Base-by-base conservation (phyloP, 2,888 invertebrate genomes). In the Hoplodrina ambigua region DNA sequence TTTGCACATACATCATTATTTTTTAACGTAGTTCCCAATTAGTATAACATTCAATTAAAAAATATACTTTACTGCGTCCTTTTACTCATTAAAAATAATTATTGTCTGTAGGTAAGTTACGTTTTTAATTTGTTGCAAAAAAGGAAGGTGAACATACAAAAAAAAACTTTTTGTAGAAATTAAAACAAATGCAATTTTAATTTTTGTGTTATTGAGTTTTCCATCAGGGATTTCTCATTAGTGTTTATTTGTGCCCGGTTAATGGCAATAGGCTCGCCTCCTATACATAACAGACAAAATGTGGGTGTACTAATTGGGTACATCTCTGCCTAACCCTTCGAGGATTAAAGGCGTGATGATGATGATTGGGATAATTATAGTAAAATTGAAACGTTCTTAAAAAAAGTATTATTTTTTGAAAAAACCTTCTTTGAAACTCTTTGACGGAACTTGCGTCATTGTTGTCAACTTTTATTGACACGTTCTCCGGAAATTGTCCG, bases 401-500 rank as follows among this genome's bases (percentile, higher is more conserved):
- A 46, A 46, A 5, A 17, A 17, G 5, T 17, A 4, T 11, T 46
- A 46, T 1, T 4, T 2, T 10, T 6, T 25, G 17, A 53, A 49
- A 57, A 59, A 46, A 72, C 10, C 0, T 15, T 44, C 10, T 4
- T 6, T 25, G 4, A 2, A 41, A 68, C 52, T 53, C 37, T 76
- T 49, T 58, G 62, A 8, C 73, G 76, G 79, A 76, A 78, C 50
- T 75, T 75, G 49, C 69, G 75, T 65, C 64, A 81, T 57, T 69
- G 63, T 83, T 82, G 81, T 81, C 82, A 70, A 59, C 17, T 60
- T 62, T 72, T 76, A 79, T 68, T 64, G 69, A 74, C 72, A 72
- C 41, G 56, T 59, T 65, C 66, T 64, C 69, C 75, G 69, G 72
- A 76, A 70, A 74, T 60, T 52, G 70, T 80, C 73, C 65, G 57